phyloP scores from a whole-genome alignment of 2,113 vertebrate genomes.

The Acanthisitta chloris region DNA sequence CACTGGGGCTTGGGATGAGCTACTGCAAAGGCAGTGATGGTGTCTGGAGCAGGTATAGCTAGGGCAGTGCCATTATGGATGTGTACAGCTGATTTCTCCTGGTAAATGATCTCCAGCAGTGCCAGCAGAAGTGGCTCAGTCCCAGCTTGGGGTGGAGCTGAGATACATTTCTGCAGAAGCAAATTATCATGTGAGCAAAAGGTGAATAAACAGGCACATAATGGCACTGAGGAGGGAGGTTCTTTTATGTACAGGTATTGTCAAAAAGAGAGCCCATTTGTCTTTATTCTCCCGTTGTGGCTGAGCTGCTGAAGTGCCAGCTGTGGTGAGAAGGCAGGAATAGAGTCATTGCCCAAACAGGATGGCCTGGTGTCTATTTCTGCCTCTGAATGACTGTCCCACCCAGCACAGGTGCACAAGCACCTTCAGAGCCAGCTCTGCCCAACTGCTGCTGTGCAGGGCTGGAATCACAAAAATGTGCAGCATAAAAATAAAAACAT shows the following conservation, averaged over 20 bases:
- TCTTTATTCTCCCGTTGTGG: constrained; percentile 8
- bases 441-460: not conserved
- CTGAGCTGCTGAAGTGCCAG: not conserved
- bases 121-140: not conserved
- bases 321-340: constrained; percentile 17
- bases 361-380: constrained; percentile 38
- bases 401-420: constrained; percentile 44
- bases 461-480: not conserved
- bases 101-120: not conserved
- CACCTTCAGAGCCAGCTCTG: not conserved
- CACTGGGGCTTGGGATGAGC: not conserved
- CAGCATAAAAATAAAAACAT: not conserved
- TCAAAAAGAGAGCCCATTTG: not conserved
- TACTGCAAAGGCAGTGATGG: not conserved
- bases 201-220: constrained; percentile 18
- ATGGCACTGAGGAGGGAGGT: not conserved
- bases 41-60: accelerated
- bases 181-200: constrained; percentile 20
- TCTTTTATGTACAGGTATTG: constrained; percentile 31
- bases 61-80: not conserved
- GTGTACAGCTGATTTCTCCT: not conserved
- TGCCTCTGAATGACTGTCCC: constrained; percentile 30
- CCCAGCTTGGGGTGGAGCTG: not conserved
- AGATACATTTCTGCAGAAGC: not conserved
- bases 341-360: constrained; percentile 25